Base-by-base conservation (phyloP, 2,888 invertebrate genomes). In the Limnephilus marmoratus region DNA sequence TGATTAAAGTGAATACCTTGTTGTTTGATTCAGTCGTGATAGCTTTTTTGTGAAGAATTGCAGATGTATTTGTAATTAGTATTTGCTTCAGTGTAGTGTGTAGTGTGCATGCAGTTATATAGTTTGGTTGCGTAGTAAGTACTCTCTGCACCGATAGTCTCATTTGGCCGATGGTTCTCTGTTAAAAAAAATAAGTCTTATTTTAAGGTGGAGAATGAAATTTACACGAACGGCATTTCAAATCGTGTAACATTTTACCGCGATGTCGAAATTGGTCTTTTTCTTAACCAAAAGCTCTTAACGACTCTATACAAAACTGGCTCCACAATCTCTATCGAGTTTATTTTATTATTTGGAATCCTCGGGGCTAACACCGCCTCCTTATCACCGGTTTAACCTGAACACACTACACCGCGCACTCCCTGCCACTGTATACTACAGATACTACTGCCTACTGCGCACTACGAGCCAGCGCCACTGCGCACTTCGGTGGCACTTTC, bases 291-390 rank as follows among this genome's bases (percentile, higher is more conserved):
- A 85, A 85, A 45, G 85, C 85, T 85, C 85, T 85, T 85, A 85
- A 85, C 85, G 41, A 41, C 85, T 37, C 85, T 41, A 41, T 41
- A 41, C n/a, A 41, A n/a, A 85, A 85, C 85, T 45, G 85, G 85
- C 85, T 85, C n/a, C 85, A 41, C 85, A 85, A 85, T 85, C 85
- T 83, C 31, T 31, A 31, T 31, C 83, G 83, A 37, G 12, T 31
- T 83, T 83, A 83, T 83, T 83, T 83, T 83, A 68, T 68, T 68
- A 83, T 83, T 83, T 83, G 83, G 83, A 83, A 83, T 83, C 83
- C 83, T 83, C 31, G 13, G 83, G 31, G 83, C 83, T 18, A 68
- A 68, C 29, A 24, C 83, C 83, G 83, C 83, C 83, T 34, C 83
- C 37, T 83, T 83, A 83, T 83, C 83, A 83, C 83, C 83, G 83